Percentiles rank a stretch among this genome's conserved stretches.
phyloP scores from a whole-genome alignment of 2,113 vertebrate genomes.

The Tamias sibiricus region DNA sequence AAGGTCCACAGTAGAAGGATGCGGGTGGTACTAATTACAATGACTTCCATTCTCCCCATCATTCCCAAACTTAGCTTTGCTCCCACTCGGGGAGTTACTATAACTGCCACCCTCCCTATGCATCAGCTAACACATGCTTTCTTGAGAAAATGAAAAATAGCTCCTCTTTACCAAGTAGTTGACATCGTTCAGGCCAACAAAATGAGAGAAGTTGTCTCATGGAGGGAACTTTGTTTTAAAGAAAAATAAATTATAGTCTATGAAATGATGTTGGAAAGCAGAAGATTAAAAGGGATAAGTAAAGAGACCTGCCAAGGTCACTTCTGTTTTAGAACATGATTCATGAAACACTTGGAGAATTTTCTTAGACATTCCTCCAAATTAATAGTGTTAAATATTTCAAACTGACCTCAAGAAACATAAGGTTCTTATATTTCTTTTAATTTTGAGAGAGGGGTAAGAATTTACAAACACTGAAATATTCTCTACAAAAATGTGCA shows the following conservation, averaged over 20 bases:
- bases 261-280: background rate
- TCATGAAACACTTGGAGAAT: background rate
- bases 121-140: background rate
- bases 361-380: background rate
- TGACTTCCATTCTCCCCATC: background rate
- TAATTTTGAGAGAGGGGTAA: constrained; percentile 3
- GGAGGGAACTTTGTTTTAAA: background rate
- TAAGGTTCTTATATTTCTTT: background rate
- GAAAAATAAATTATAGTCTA: background rate
- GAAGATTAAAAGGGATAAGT: background rate
- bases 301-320: background rate
- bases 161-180: background rate
- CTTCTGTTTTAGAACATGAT: background rate
- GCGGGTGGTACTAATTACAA: too few species aligned
- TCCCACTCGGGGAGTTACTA: background rate
- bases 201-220: background rate
- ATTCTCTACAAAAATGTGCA: background rate
- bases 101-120: background rate
- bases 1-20: background rate
- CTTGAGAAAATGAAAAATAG: background rate
- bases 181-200: background rate
- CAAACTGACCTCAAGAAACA: background rate
- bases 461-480: background rate
- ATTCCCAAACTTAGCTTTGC: background rate
- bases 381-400: background rate